These are phyloP conservation scores for Mongoloraphidia duomilia DNA, from an alignment of 2,888 invertebrate species.

Conservation along the genomic window DNA sequence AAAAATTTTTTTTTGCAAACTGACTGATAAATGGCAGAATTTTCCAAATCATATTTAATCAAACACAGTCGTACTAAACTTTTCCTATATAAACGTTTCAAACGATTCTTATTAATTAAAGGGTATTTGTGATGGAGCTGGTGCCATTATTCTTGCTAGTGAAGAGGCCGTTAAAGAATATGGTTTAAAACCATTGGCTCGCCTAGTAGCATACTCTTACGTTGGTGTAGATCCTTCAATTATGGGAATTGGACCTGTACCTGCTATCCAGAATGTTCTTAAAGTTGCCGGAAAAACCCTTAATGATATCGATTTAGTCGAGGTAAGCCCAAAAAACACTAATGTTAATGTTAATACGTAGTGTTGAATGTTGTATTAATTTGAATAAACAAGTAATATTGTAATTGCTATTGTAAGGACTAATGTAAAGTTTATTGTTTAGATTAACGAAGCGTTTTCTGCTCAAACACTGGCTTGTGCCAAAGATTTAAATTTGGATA, in stretches of 20 bases:
- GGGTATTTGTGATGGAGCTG: slow-evolving; percentile 98
- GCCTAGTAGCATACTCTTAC: slow-evolving; percentile 80
- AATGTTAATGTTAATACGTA: not conserved
- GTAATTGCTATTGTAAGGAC: slow-evolving; percentile 8
- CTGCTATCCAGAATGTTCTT: slow-evolving; percentile 78
- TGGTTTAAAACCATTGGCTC: slow-evolving; percentile 76
- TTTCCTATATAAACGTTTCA: not conserved
- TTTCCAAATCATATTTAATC: no score
- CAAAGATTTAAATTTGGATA: slow-evolving; percentile 74
- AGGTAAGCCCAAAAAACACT: slow-evolving; percentile 39
- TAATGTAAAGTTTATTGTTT: slow-evolving; percentile 12
- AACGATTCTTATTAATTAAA: slow-evolving; percentile 26
- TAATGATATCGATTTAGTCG: slow-evolving; percentile 82
- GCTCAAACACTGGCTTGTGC: slow-evolving; percentile 88
- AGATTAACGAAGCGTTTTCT: slow-evolving; percentile 98
- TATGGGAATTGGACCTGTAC: slow-evolving; percentile 96
- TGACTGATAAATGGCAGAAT: no score
- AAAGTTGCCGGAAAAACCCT: slow-evolving; percentile 63
- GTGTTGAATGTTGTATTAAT: not conserved
- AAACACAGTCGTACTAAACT: no score
- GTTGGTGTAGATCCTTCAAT: slow-evolving; percentile 94
- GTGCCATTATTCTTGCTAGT: slow-evolving; percentile 76
- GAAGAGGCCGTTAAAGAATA: slow-evolving; percentile 75
- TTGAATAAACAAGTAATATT: slow-evolving; percentile 1
- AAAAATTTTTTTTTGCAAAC: slow-evolving; percentile 4